phyloP scores from a whole-genome alignment of 2,113 vertebrate genomes.

The Scatophagus argus region DNA sequence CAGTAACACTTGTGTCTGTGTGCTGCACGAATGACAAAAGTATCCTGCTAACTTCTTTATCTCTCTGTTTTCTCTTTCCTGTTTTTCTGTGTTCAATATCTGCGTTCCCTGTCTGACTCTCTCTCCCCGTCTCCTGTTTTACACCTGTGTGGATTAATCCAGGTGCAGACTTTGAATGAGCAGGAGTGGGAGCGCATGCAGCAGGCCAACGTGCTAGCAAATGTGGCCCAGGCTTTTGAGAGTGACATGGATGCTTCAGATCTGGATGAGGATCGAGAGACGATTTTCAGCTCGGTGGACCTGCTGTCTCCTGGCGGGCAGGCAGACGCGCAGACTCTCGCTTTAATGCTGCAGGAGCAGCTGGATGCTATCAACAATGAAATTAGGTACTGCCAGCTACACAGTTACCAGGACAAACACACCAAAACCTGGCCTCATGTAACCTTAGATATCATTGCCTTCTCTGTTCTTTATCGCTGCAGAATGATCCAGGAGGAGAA shows the following conservation, averaged over 20 bases:
- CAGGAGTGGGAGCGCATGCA: slow-evolving; percentile 99
- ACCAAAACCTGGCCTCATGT: no score
- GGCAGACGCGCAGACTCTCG: slow-evolving; percentile 96
- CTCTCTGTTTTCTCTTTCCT: not conserved
- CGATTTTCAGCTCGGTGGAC: slow-evolving; percentile 93
- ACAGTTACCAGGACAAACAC: not conserved
- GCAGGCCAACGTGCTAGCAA: slow-evolving; percentile 96
- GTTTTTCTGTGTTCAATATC: not conserved
- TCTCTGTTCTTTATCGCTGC: not conserved
- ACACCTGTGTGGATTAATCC: not conserved
- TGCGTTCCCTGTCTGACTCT: not conserved
- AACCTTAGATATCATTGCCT: not conserved
- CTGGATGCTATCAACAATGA: slow-evolving; percentile 98
- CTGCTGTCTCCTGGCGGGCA: slow-evolving; percentile 95
- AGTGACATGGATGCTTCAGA: slow-evolving; percentile 94
- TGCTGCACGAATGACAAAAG: slow-evolving; percentile 2
- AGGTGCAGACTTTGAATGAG: slow-evolving; percentile 98
- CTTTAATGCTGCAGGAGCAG: slow-evolving; percentile 98
- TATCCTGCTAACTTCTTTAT: slow-evolving; percentile 3
- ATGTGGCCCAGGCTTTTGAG: slow-evolving; percentile 96
- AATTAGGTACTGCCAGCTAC: slow-evolving; percentile 87
- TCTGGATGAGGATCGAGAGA: slow-evolving; percentile 92
- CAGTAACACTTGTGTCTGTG: slow-evolving; percentile 25
- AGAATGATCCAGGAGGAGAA: slow-evolving; percentile 99
- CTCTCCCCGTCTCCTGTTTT: not conserved